phyloP scores from a whole-genome alignment of 1,140 invertebrate genomes.

The Platyura marginata region DNA sequence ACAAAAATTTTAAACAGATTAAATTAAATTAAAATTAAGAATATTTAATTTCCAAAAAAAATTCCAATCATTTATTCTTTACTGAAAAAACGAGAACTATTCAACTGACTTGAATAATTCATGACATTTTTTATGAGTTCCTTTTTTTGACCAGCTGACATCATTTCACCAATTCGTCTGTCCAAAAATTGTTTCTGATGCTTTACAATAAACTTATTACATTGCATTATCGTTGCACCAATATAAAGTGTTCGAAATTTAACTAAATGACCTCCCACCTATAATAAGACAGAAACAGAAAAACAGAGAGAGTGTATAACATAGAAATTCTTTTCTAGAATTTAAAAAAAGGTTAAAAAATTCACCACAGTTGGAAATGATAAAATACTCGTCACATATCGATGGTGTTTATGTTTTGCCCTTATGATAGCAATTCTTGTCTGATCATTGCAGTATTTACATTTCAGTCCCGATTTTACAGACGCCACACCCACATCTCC shows the following conservation, averaged over 20 bases:
- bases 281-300: slow-evolving; percentile 3
- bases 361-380: slow-evolving; percentile 35
- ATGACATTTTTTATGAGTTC: slow-evolving; percentile 30
- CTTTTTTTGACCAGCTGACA: slow-evolving; percentile 30
- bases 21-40: no score
- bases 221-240: slow-evolving; percentile 59
- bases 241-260: slow-evolving; percentile 43
- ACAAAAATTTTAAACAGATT: no score
- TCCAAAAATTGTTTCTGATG: slow-evolving; percentile 33
- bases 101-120: slow-evolving; percentile 19
- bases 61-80: no score
- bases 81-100: no score
- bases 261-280: slow-evolving; percentile 38
- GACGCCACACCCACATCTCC: slow-evolving; percentile 52
- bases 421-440: slow-evolving; percentile 53
- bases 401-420: slow-evolving; percentile 50
- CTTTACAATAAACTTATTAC: slow-evolving; percentile 49
- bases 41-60: no score
- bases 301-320: background rate
- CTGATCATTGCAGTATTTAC: slow-evolving; percentile 57
- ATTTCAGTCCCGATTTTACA: slow-evolving; percentile 44
- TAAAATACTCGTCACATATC: slow-evolving; percentile 41
- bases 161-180: slow-evolving; percentile 14
- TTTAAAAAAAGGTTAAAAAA: background rate
- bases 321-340: background rate